Evolutionary conservation across 2,113 vertebrate species (phyloP).

Genomic region (Gadus chalcogrammus): DNA sequence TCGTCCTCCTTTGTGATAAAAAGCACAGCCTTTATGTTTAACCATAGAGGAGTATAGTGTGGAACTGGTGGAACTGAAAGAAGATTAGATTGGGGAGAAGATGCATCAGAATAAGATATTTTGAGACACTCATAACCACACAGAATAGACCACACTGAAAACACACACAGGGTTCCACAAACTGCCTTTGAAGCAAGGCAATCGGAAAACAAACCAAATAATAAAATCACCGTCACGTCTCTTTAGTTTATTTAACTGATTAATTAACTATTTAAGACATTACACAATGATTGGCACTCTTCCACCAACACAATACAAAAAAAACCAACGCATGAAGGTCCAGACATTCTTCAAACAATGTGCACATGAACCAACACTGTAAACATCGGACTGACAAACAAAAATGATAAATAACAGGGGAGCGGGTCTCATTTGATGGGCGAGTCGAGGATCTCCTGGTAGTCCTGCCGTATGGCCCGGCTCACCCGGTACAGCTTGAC

Average conservation of each 20-base stretch:
- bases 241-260: conserved; percentile 68
- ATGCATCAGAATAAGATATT: not conserved
- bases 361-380: conserved; percentile 68
- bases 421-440: conserved; percentile 83
- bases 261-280: conserved; percentile 68
- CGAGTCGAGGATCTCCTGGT: conserved; percentile 93
- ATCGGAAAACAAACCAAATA: conserved; percentile 12
- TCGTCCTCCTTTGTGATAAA: no score
- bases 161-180: conserved; percentile 14
- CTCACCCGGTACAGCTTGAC: conserved; percentile 91
- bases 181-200: conserved; percentile 48
- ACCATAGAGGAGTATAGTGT: no score
- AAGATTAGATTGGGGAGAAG: no score
- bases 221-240: conserved; percentile 48
- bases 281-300: conserved; percentile 68
- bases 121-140: not conserved
- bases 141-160: conserved; percentile 17
- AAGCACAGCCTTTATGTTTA: no score
- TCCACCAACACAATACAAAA: conserved; percentile 70
- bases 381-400: conserved; percentile 52
- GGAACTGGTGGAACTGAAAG: no score
- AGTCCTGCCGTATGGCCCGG: conserved; percentile 82
- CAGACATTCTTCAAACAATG: conserved; percentile 69
- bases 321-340: conserved; percentile 68
- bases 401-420: no score